These are phyloP conservation scores for Baccha elongata DNA, from an alignment of 2,888 invertebrate genomes.

Conservation along the genomic window DNA sequence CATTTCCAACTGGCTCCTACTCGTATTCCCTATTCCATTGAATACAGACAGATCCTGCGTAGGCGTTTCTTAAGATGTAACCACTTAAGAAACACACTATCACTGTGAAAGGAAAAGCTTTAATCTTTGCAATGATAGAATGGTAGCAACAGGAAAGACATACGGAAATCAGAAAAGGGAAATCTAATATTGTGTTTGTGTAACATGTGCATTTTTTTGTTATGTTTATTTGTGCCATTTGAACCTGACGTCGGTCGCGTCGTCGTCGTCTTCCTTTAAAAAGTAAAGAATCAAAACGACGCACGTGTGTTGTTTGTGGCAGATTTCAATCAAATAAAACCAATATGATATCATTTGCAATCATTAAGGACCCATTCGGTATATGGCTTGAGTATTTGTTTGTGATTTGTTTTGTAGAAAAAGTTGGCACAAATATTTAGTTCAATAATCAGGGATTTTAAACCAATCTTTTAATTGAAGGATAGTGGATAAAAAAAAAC, in stretches of 20 bases:
- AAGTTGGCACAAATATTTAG: neutral
- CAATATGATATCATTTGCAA: slow-evolving; percentile 58
- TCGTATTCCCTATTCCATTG: neutral
- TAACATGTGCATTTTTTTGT: slow-evolving; percentile 2
- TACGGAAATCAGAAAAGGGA: slow-evolving; percentile 58
- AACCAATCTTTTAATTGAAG: neutral
- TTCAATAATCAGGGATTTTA: too few species aligned
- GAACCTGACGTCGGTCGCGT: neutral
- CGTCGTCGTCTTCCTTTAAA: too few species aligned
- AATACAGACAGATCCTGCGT: neutral
- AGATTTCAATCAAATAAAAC: slow-evolving; percentile 58
- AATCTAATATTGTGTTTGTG: slow-evolving; percentile 54
- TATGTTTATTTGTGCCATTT: slow-evolving; percentile 8
- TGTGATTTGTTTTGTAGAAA: neutral
- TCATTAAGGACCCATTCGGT: slow-evolving; percentile 46
- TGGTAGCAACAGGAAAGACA: slow-evolving; percentile 29
- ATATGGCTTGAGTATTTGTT: slow-evolving; percentile 26
- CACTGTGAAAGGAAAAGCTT: neutral
- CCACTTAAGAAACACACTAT: neutral
- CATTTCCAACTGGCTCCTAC: neutral
- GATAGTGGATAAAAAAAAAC: too few species aligned
- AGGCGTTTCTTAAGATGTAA: neutral
- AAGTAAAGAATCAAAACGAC: neutral
- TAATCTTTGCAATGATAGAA: slow-evolving; percentile 5
- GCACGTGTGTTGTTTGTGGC: neutral